These are phyloP conservation scores for Drosophila birchii DNA, from an alignment of 2,888 invertebrate genomes.

Conservation along the genomic window DNA sequence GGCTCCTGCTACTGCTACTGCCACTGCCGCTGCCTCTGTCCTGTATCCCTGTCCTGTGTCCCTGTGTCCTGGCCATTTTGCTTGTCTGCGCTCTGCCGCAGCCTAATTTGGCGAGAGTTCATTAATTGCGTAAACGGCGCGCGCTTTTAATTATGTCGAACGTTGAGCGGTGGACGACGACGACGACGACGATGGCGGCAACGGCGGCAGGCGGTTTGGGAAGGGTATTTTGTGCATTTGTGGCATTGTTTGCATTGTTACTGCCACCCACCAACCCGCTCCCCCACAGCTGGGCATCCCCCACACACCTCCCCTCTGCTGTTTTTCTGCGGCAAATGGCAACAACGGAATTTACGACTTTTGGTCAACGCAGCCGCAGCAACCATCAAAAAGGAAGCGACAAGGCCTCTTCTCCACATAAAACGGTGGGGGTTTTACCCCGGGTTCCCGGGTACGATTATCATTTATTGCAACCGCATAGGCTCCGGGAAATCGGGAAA, in stretches of 20 bases:
- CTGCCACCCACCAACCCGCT: conserved; percentile 25
- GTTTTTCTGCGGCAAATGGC: conserved; percentile 71
- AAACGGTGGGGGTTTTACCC: neutral
- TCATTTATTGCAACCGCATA: conserved; percentile 77
- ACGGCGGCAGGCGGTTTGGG: neutral
- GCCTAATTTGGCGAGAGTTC: conserved; percentile 79
- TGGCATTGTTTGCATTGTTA: conserved; percentile 76
- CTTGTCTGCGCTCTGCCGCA: conserved; percentile 74
- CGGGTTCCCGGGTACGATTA: conserved; percentile 54
- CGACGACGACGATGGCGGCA: neutral
- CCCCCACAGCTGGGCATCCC: neutral
- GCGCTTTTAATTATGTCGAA: conserved; percentile 80
- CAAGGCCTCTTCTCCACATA: conserved; percentile 23
- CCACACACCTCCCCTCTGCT: conserved; percentile 10
- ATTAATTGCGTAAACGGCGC: conserved; percentile 79
- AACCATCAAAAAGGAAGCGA: conserved; percentile 47
- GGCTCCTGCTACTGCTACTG: neutral
- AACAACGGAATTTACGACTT: conserved; percentile 74
- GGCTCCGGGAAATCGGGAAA: conserved; percentile 22
- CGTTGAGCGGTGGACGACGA: conserved; percentile 41
- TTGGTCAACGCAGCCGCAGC: conserved; percentile 66
- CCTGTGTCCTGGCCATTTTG: conserved; percentile 61
- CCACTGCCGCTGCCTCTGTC: conserved; percentile 3
- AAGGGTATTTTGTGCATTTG: conserved; percentile 75
- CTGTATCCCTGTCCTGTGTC: neutral